A percentile compares a stretch with the other conserved stretches of the same genome.
Conservation (phyloP, 1,140 invertebrate genomes). For the Meloidogyne exigua region DNA sequence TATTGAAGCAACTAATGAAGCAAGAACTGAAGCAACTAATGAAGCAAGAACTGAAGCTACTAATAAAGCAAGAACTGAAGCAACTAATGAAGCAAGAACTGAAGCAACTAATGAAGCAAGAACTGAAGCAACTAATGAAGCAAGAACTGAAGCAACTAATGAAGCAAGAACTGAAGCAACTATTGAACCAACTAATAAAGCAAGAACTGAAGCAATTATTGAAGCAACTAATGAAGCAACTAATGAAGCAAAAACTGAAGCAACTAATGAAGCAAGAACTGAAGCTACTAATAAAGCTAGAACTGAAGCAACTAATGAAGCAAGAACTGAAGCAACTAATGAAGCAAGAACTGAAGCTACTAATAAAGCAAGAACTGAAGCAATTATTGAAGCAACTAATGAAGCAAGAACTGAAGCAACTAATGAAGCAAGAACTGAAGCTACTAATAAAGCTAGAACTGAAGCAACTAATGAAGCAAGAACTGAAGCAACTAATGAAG, state of each 20-base stretch:
- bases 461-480: no score
- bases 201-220: background rate
- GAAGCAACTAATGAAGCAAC: background rate
- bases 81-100: background rate
- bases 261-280: background rate
- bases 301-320: no score
- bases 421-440: background rate
- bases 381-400: background rate
- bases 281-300: background rate
- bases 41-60: background rate
- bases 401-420: background rate
- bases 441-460: background rate
- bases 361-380: background rate
- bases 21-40: background rate
- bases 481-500: no score
- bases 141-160: no score
- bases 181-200: no score
- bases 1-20: background rate
- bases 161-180: no score
- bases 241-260: background rate
- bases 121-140: background rate
- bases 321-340: no score
- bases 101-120: background rate
- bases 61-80: no score
- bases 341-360: background rate